These are phyloP conservation scores for Isichthys henryi DNA, from an alignment of 2,113 vertebrate species.

Conservation along the genomic window DNA sequence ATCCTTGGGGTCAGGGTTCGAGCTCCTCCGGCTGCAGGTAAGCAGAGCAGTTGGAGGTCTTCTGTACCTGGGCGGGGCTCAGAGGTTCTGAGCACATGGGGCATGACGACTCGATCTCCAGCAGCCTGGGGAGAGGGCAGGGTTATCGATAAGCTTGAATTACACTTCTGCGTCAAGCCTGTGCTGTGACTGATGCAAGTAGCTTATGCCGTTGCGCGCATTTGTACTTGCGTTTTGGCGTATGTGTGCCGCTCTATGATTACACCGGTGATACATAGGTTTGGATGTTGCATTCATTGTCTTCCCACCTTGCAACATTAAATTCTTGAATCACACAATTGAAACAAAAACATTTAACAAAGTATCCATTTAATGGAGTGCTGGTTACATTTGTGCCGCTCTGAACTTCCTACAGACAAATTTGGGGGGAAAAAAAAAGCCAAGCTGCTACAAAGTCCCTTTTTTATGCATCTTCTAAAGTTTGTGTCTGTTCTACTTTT, in stretches of 20 bases:
- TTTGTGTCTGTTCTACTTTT: background rate
- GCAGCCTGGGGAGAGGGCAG: conserved; percentile 57
- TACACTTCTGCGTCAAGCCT: background rate
- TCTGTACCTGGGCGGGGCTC: conserved; percentile 60
- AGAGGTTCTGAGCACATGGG: conserved; percentile 89
- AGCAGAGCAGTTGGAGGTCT: conserved; percentile 63
- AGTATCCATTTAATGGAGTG: background rate
- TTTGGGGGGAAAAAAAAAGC: background rate
- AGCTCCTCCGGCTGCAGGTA: conserved; percentile 65
- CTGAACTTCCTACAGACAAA: background rate
- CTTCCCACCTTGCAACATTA: no score
- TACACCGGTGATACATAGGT: background rate
- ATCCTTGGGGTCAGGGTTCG: conserved; percentile 44
- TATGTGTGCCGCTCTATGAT: background rate
- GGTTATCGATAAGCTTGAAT: background rate
- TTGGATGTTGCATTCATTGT: background rate
- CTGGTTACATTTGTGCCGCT: background rate
- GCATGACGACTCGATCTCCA: conserved; percentile 74
- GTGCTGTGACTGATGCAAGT: background rate
- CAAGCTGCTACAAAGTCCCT: no score
- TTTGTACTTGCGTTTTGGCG: background rate
- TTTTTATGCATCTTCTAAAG: background rate
- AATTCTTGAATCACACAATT: no score
- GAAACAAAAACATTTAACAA: no score
- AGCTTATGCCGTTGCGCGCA: background rate